Evolutionary conservation across 2,888 invertebrate species (phyloP).

Genomic region (Rotaria sp.): DNA sequence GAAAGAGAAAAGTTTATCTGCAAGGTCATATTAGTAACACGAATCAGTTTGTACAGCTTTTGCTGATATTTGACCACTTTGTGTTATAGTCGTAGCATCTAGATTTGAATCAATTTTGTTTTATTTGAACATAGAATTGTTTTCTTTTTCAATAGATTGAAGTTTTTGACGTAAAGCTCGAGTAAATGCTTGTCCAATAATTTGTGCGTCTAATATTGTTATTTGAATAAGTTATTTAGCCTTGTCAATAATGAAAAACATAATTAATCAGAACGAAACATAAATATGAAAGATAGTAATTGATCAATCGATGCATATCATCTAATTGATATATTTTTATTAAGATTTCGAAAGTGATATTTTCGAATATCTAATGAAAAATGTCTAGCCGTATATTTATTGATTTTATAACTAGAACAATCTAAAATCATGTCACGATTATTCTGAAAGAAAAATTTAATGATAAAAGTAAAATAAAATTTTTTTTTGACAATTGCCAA

Average conservation of each 20-base stretch:
- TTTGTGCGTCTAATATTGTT: slow-evolving; percentile 76
- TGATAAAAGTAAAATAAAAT: neutral
- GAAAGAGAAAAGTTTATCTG: neutral
- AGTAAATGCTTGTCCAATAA: slow-evolving; percentile 82
- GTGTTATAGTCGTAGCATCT: slow-evolving; percentile 33
- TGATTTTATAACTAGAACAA: neutral
- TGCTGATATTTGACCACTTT: slow-evolving; percentile 17
- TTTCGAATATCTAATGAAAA: too few species aligned
- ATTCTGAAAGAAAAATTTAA: neutral
- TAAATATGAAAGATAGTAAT: neutral
- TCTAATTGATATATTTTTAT: neutral
- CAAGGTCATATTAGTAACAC: slow-evolving; percentile 31
- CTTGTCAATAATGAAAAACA: slow-evolving; percentile 52
- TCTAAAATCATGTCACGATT: neutral
- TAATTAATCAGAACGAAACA: too few species aligned
- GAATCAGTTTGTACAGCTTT: slow-evolving; percentile 36
- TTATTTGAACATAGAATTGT: neutral
- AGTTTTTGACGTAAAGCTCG: slow-evolving; percentile 69
- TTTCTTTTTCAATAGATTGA: neutral
- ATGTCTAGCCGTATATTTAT: too few species aligned
- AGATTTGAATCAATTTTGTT: neutral
- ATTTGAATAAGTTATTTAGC: slow-evolving; percentile 86
- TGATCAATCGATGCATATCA: neutral
- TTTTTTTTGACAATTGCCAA: neutral
- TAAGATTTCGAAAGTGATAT: neutral